phyloP scores from a whole-genome alignment of 2,113 vertebrate genomes.

The Rhea americana region DNA sequence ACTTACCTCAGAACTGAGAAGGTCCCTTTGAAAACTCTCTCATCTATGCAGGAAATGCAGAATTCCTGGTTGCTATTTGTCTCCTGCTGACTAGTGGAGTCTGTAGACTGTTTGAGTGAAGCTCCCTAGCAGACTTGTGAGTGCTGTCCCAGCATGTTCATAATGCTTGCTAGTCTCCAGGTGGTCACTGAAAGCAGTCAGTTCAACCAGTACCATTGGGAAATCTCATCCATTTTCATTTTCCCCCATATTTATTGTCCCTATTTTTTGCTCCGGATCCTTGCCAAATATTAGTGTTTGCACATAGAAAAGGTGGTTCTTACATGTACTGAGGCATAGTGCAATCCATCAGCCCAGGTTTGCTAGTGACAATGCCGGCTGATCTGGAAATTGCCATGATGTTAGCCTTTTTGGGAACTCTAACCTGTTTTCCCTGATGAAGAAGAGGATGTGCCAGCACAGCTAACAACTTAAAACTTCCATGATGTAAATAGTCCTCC shows the following conservation, averaged over 20 bases:
- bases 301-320: background rate
- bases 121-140: background rate
- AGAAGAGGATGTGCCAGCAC: background rate
- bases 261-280: background rate
- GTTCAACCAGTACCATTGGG: background rate
- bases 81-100: background rate
- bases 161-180: background rate
- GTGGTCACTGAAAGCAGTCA: background rate
- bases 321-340: background rate
- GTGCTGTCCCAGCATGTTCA: background rate
- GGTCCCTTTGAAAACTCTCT: background rate
- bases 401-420: background rate
- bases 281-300: background rate
- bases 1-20: background rate
- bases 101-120: background rate
- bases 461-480: accelerated
- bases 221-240: background rate
- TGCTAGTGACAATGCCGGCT: background rate
- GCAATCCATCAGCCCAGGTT: background rate
- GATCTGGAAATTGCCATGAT: background rate
- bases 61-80: background rate
- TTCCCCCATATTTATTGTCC: accelerated
- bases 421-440: background rate
- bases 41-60: background rate
- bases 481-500: background rate